A percentile compares a stretch with the other conserved stretches of the same genome.
phyloP scores from a whole-genome alignment of 2,113 vertebrate species.

The Tonatia bakeri region DNA sequence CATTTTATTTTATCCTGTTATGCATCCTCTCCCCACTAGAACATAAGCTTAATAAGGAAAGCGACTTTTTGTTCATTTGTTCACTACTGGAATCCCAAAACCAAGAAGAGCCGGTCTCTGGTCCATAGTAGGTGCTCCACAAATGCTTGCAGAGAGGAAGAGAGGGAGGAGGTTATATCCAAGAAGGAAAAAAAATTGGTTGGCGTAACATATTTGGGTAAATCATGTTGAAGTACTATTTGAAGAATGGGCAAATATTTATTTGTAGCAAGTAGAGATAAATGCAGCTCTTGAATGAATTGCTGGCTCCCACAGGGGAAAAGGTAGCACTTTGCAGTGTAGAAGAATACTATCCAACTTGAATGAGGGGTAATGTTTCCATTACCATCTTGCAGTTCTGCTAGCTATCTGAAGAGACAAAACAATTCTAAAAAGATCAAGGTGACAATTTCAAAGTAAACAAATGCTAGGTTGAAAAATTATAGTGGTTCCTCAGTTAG shows the following conservation, averaged over 20 bases:
- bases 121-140: neutral
- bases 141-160: neutral
- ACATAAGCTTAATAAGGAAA: neutral
- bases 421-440: neutral
- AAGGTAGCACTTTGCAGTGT: neutral
- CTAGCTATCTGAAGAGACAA: neutral
- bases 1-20: neutral
- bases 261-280: neutral
- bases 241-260: neutral
- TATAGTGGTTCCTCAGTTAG: neutral
- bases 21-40: neutral
- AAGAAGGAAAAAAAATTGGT: neutral
- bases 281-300: neutral
- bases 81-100: neutral
- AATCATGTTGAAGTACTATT: neutral
- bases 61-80: neutral
- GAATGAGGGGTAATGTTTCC: neutral
- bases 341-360: neutral
- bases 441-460: constrained; percentile 18
- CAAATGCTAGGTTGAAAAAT: constrained; percentile 14
- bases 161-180: neutral
- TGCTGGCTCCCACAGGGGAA: neutral
- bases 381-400: neutral
- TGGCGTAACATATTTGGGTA: neutral
- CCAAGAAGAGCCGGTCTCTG: neutral